phyloP scores from a whole-genome alignment of 2,113 vertebrate species.

The Athene noctua region DNA sequence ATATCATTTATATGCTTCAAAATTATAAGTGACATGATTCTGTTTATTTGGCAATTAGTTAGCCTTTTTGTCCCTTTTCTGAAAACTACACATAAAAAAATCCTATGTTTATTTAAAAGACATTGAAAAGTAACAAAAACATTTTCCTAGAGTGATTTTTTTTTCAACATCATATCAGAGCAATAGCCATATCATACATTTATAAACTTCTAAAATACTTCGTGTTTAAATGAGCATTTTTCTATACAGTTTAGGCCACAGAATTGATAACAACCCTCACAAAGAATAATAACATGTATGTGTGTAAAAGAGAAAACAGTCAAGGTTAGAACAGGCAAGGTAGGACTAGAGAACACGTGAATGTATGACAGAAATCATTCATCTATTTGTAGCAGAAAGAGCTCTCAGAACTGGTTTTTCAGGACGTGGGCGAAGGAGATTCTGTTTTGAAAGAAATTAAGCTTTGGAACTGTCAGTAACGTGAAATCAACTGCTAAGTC shows the following conservation, averaged over 20 bases:
- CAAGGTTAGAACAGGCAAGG: neutral
- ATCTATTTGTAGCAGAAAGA: constrained; percentile 60
- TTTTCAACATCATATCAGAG: neutral
- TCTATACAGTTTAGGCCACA: neutral
- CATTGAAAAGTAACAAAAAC: neutral
- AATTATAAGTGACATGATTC: neutral
- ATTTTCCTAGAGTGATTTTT: neutral
- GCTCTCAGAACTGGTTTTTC: constrained; percentile 74
- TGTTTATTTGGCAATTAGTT: neutral
- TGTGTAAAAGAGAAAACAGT: neutral
- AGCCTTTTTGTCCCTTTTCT: neutral
- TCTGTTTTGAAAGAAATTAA: constrained; percentile 66
- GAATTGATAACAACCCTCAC: neutral
- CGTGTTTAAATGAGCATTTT: neutral
- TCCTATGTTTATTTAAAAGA: neutral
- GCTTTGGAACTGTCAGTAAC: constrained; percentile 23
- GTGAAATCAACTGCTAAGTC: neutral
- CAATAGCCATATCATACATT: neutral
- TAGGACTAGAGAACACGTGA: neutral
- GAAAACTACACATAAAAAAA: neutral
- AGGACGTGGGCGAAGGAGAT: constrained; percentile 58
- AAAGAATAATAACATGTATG: neutral
- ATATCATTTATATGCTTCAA: neutral
- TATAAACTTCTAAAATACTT: neutral
- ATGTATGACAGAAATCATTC: constrained; percentile 41